Evolutionary conservation across 2,888 invertebrate species (phyloP).

Genomic region (Leptinotarsa peninsularis): DNA sequence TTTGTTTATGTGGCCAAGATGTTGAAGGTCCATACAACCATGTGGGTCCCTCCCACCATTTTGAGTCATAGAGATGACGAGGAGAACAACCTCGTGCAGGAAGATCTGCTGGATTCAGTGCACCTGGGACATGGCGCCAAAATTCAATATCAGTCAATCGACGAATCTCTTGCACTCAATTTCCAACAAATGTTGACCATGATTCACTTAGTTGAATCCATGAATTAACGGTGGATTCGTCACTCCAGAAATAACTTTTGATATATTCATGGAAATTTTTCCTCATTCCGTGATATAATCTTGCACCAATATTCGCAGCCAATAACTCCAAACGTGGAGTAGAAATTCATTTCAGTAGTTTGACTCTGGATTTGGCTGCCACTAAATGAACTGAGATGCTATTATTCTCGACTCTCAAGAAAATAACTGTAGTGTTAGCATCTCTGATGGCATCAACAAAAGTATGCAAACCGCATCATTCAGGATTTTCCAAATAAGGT

Average conservation of each 20-base stretch:
- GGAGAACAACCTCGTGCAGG: too few species aligned
- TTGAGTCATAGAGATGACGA: neutral
- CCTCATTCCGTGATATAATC: conserved; percentile 10
- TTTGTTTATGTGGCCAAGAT: conserved; percentile 22
- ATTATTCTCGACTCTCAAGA: conserved; percentile 15
- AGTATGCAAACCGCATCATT: neutral
- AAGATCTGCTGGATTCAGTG: conserved; percentile 54
- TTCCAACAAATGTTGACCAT: too few species aligned
- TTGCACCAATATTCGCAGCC: conserved; percentile 21
- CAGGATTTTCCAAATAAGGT: neutral
- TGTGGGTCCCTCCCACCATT: conserved; percentile 44
- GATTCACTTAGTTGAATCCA: too few species aligned
- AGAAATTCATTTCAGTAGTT: conserved; percentile 26
- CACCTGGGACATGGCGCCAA: conserved; percentile 56
- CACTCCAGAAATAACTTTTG: too few species aligned
- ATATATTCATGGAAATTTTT: neutral
- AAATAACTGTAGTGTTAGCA: neutral
- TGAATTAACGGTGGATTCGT: too few species aligned
- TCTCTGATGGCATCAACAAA: neutral
- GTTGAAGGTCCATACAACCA: conserved; percentile 57
- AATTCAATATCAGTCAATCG: conserved; percentile 6
- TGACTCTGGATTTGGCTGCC: conserved; percentile 22
- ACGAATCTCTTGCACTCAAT: too few species aligned
- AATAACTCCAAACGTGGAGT: conserved; percentile 7
- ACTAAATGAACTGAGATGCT: neutral